phyloP scores from a whole-genome alignment of 2,113 vertebrate species.

The Sigmodon hispidus region DNA sequence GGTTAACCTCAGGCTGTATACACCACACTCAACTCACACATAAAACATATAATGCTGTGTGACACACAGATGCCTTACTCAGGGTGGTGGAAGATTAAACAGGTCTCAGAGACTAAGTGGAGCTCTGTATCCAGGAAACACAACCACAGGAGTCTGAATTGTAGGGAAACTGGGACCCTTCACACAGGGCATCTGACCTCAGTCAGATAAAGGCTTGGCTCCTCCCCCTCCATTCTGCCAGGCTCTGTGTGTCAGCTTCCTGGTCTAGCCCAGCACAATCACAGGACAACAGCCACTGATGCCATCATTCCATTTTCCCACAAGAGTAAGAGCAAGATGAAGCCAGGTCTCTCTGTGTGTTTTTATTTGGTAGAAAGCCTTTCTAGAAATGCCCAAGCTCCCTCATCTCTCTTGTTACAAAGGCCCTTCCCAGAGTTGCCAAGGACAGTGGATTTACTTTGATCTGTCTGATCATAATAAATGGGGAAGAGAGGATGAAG shows the following conservation, averaged over 20 bases:
- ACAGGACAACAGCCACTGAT: neutral
- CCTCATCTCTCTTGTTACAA: neutral
- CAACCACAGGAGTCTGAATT: neutral
- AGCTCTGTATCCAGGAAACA: neutral
- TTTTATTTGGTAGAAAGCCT: neutral
- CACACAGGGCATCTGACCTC: neutral
- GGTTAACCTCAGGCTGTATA: neutral
- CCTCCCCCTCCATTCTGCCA: neutral
- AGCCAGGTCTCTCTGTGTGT: neutral
- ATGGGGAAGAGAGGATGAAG: neutral
- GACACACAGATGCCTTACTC: neutral
- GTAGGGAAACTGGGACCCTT: neutral
- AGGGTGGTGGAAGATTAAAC: slow-evolving; percentile 11
- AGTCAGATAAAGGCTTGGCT: neutral
- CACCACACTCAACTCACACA: neutral
- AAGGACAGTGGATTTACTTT: neutral
- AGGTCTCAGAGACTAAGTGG: neutral
- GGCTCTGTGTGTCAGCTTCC: neutral
- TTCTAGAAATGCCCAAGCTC: neutral
- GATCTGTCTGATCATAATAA: neutral
- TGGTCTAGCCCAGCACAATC: neutral
- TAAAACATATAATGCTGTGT: neutral
- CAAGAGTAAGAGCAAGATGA: neutral
- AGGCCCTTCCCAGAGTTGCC: neutral
- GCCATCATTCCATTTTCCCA: neutral